A percentile compares a stretch with the other conserved stretches of the same genome.
These are phyloP conservation scores for Magallana nippona DNA, from an alignment of 2,888 invertebrate genomes.

Conservation along the genomic window DNA sequence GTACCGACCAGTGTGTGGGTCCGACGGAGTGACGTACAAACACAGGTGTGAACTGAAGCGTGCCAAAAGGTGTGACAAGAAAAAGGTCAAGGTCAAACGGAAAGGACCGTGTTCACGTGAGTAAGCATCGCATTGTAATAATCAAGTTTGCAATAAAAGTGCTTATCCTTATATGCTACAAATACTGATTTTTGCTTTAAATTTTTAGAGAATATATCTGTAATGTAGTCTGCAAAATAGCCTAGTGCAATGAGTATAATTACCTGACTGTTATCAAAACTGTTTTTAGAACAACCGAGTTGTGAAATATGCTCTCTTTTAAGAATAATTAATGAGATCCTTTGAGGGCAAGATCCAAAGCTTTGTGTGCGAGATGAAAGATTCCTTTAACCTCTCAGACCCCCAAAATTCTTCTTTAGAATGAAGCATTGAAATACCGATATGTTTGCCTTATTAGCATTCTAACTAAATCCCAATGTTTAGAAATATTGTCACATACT, in stretches of 20 bases:
- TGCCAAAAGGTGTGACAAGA: slow-evolving; percentile 85
- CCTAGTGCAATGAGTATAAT: no score
- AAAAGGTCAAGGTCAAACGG: slow-evolving; percentile 86
- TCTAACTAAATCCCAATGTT: slow-evolving; percentile 25
- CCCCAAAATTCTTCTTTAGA: not conserved
- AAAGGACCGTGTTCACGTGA: slow-evolving; percentile 79
- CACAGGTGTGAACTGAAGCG: slow-evolving; percentile 88
- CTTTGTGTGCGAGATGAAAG: not conserved
- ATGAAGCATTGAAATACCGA: not conserved
- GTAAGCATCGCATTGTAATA: slow-evolving; percentile 24
- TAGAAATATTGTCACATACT: slow-evolving; percentile 31
- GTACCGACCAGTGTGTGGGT: slow-evolving; percentile 86
- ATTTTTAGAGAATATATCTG: no score
- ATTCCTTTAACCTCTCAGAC: not conserved
- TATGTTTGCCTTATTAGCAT: slow-evolving; percentile 23
- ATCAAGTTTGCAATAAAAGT: not conserved
- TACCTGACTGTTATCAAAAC: not conserved
- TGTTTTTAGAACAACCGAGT: not conserved
- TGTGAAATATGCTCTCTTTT: not conserved
- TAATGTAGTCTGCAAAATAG: no score
- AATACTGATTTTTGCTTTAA: no score
- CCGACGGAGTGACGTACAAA: slow-evolving; percentile 90
- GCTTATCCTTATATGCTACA: no score
- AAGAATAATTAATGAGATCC: not conserved
- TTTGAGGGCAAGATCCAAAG: not conserved